Percentiles rank a stretch among this genome's conserved stretches.
Conservation (phyloP, 2,113 vertebrate genomes). For the Tor tambroides region DNA sequence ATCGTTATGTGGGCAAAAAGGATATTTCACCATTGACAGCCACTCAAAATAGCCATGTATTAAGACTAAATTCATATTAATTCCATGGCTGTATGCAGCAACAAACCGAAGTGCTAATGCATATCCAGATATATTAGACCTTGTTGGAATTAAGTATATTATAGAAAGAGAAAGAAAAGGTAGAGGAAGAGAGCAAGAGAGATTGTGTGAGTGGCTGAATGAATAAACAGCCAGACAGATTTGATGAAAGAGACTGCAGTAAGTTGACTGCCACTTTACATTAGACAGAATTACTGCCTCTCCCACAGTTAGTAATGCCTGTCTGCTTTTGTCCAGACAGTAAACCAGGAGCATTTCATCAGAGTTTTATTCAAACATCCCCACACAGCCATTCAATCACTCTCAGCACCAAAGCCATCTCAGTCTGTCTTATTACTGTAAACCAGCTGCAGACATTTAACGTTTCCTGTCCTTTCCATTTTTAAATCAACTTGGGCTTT, state of each 20-base stretch:
- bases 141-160: neutral
- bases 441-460: constrained; percentile 7
- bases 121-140: neutral
- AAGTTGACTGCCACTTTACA: constrained; percentile 15
- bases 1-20: neutral
- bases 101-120: neutral
- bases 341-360: constrained; percentile 24
- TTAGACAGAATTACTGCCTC: constrained; percentile 21
- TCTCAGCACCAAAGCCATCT: neutral
- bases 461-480: neutral
- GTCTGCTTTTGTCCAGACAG: constrained; percentile 16
- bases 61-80: neutral
- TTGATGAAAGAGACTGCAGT: neutral
- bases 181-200: neutral
- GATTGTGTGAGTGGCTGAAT: constrained; percentile 6
- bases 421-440: constrained; percentile 10
- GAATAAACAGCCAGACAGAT: neutral
- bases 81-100: neutral
- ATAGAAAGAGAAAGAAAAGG: neutral
- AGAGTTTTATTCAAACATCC: constrained; percentile 10
- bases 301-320: neutral
- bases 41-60: neutral
- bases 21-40: neutral
- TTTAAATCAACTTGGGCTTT: constrained; percentile 16
- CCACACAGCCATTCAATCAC: neutral